These are phyloP conservation scores for Cecidostiba fungosa DNA, from an alignment of 2,888 invertebrate genomes.

Conservation along the genomic window DNA sequence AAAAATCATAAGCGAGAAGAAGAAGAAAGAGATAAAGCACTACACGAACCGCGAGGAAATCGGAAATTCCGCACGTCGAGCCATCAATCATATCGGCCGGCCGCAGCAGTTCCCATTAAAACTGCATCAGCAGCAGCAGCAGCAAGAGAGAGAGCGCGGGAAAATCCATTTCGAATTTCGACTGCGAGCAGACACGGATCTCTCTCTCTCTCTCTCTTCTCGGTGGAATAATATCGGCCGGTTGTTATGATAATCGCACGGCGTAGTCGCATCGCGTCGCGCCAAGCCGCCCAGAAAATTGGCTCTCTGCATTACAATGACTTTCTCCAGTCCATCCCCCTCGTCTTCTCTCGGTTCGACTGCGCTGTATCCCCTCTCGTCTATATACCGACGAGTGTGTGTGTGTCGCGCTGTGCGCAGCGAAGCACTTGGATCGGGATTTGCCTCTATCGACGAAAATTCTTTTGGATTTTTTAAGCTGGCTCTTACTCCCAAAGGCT, in stretches of 20 bases:
- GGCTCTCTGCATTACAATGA: slow-evolving; percentile 81
- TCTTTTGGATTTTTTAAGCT: slow-evolving; percentile 1
- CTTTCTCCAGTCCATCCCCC: slow-evolving; percentile 70
- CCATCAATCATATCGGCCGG: slow-evolving; percentile 77
- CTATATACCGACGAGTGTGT: not conserved
- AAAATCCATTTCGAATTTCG: slow-evolving; percentile 71
- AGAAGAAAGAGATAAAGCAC: slow-evolving; percentile 12
- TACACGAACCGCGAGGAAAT: slow-evolving; percentile 51
- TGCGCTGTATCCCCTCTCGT: not conserved
- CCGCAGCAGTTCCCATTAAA: slow-evolving; percentile 77
- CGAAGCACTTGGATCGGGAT: not conserved
- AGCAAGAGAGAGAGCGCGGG: slow-evolving; percentile 63
- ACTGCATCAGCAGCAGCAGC: slow-evolving; percentile 76
- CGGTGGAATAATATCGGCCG: slow-evolving; percentile 78
- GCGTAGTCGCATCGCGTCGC: slow-evolving; percentile 75
- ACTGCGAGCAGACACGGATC: slow-evolving; percentile 56
- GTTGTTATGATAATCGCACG: slow-evolving; percentile 80
- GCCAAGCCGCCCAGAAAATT: slow-evolving; percentile 80
- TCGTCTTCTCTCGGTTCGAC: slow-evolving; percentile 36
- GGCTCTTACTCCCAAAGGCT: too few relatives aligned
- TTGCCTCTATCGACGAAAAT: not conserved
- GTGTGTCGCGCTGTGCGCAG: too few relatives aligned
- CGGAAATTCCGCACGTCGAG: slow-evolving; percentile 68
- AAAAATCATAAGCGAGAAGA: not conserved
- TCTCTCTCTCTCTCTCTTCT: slow-evolving; percentile 41